Base-by-base conservation (phyloP, 2,797 vertebrate species). In the Psittacula derbiana region DNA sequence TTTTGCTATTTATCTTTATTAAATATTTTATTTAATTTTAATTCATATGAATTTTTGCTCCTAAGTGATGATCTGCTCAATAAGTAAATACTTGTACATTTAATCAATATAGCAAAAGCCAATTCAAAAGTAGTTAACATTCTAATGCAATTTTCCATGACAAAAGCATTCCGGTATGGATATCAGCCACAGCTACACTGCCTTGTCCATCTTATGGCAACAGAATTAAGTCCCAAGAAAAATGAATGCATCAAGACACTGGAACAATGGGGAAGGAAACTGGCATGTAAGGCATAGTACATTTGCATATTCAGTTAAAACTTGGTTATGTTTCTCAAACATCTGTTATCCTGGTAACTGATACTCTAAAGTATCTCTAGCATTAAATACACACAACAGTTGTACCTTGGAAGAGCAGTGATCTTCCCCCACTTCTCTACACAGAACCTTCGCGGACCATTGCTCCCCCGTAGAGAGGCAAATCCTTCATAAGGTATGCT, bases 381-480 rank as follows among this genome's bases (percentile, higher is more conserved):
- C 43, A 50, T 3, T 1, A 38, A 47, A 47, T 12, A 36, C 6
- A 74, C 31, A 16, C 57, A 30, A 27, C 8, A 33, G 62, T 33
- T 47, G 88, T 98, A 99, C 99, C 99, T 99, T 96, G 99, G 99
- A 87, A 99, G 98, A 40, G 99, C 98, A 8, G 99, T 99, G 96
- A 99, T 98, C 97, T 99, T 99, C 10, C 99, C 99, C 99, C 99
- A 99, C 97, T 99, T 99, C 96, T 99, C 99, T 82, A 99, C 99
- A 38, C 99, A 99, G 98, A 99, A 99, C 69, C 99, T 98, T 46
- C 99, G 98, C 5, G 99, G 99, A 44, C 99, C 99, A 1, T 99
- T 99, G 97, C 99, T 99, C 38, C 99, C 99, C 49, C 99, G 97
- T 15, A 99, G 98, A 52, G 99, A 99, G 15, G 99, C 99, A 47